Evolutionary conservation across 1,140 invertebrate genomes (phyloP).

Genomic region (Drosophila carrolli): DNA sequence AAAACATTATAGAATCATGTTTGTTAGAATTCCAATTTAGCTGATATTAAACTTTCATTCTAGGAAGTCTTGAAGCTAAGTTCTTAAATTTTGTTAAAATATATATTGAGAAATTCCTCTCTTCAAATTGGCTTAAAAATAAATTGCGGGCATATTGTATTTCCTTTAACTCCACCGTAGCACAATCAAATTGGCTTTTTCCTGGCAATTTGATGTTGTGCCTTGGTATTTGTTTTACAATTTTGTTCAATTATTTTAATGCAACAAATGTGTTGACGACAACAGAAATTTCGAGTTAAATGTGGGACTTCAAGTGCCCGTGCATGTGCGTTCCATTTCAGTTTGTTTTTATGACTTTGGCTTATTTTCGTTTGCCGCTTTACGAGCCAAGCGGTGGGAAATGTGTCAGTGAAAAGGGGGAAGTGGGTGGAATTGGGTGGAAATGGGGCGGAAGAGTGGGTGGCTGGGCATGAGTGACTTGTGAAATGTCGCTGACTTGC

Average conservation of each 20-base stretch:
- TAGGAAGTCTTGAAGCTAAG: too few species aligned
- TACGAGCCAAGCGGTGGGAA: constrained; percentile 53
- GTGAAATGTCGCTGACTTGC: constrained; percentile 69
- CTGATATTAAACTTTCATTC: too few species aligned
- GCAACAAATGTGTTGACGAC: constrained; percentile 79
- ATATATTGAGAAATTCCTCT: background rate
- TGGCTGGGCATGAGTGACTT: constrained; percentile 26
- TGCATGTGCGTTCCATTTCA: constrained; percentile 10
- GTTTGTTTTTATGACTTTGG: constrained; percentile 73
- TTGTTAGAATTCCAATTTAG: too few species aligned
- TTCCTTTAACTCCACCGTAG: background rate
- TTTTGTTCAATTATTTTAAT: constrained; percentile 80
- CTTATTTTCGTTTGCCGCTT: constrained; percentile 59
- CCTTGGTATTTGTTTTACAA: constrained; percentile 69
- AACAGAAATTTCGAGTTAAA: constrained; percentile 49
- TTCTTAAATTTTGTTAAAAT: background rate
- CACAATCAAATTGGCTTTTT: constrained; percentile 1
- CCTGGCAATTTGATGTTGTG: constrained; percentile 34
- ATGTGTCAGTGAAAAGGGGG: constrained; percentile 43
- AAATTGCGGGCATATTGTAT: constrained; percentile 3
- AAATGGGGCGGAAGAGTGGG: background rate
- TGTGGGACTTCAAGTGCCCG: constrained; percentile 23
- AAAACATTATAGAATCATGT: too few species aligned
- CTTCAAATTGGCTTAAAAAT: background rate
- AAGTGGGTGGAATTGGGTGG: background rate